These are phyloP conservation scores for Plectropomus leopardus DNA, from an alignment of 2,113 vertebrate genomes.

Conservation along the genomic window DNA sequence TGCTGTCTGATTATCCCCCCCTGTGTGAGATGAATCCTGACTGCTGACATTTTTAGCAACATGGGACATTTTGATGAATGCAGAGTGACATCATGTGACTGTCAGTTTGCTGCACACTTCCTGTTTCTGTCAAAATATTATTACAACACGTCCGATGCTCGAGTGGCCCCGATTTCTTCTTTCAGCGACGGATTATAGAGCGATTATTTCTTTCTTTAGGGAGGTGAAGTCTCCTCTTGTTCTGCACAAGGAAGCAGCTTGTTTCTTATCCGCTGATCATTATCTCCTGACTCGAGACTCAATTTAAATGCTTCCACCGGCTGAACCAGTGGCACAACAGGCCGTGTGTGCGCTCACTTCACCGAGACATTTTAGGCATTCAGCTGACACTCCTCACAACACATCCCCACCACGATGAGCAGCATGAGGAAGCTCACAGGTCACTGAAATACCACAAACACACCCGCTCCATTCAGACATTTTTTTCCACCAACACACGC, in stretches of 20 bases:
- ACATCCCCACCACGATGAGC: neutral
- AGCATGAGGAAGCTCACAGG: neutral
- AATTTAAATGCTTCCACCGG: neutral
- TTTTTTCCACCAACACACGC: neutral
- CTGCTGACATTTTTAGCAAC: conserved; percentile 1
- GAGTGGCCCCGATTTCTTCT: neutral
- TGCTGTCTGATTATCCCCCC: neutral
- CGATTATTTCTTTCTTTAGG: neutral
- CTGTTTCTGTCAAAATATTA: neutral
- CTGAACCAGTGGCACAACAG: conserved; percentile 39
- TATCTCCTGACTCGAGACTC: conserved; percentile 2
- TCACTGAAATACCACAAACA: neutral
- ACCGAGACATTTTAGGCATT: conserved; percentile 15
- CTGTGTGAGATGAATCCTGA: too few species aligned
- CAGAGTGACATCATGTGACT: neutral
- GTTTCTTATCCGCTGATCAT: neutral
- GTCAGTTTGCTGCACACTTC: conserved; percentile 1
- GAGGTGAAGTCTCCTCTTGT: neutral
- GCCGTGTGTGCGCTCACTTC: conserved; percentile 1
- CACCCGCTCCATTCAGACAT: neutral
- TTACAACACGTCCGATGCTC: neutral
- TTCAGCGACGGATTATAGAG: neutral
- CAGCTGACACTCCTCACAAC: conserved; percentile 8
- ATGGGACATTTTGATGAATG: neutral
- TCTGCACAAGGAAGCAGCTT: too few species aligned